Percentiles rank a stretch among this genome's conserved stretches.
Conservation (phyloP, 2,888 invertebrate genomes). For the Brassicogethes aeneus region DNA sequence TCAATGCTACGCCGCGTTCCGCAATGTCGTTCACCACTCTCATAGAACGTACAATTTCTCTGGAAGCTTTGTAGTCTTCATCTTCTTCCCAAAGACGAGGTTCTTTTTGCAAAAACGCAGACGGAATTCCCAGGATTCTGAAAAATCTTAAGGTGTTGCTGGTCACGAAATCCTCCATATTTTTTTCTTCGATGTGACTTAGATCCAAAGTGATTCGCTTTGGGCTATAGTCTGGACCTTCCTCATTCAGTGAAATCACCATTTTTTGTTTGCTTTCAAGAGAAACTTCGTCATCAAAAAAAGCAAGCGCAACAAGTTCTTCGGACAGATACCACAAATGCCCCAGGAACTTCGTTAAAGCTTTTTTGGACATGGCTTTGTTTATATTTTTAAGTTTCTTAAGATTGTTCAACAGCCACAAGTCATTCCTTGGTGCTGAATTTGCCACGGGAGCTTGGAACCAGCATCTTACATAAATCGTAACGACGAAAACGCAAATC, state of each 20-base stretch:
- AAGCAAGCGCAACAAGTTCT: conserved; percentile 14
- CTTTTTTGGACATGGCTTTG: not conserved
- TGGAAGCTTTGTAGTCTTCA: not conserved
- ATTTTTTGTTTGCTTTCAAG: not conserved
- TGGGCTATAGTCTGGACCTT: not conserved
- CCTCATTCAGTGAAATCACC: not conserved
- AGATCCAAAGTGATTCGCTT: not conserved
- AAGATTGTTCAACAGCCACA: conserved; percentile 5
- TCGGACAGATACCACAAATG: conserved; percentile 16
- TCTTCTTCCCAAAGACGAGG: not conserved
- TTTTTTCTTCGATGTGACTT: not conserved
- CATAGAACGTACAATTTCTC: not conserved
- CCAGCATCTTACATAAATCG: conserved; percentile 6
- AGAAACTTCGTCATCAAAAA: conserved; percentile 14
- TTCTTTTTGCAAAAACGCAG: not conserved
- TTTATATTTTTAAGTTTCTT: conserved; percentile 4
- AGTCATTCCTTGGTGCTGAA: conserved; percentile 6
- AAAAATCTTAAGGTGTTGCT: not conserved
- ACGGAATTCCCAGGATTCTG: not conserved
- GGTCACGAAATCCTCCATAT: not conserved
- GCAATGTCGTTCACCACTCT: not conserved
- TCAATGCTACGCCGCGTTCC: not conserved
- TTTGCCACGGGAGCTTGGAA: conserved; percentile 1
- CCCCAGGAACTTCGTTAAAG: conserved; percentile 3
- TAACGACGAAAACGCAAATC: not conserved